These are phyloP conservation scores for Eupithecia insigniata DNA, from an alignment of 2,888 invertebrate genomes.

Conservation along the genomic window DNA sequence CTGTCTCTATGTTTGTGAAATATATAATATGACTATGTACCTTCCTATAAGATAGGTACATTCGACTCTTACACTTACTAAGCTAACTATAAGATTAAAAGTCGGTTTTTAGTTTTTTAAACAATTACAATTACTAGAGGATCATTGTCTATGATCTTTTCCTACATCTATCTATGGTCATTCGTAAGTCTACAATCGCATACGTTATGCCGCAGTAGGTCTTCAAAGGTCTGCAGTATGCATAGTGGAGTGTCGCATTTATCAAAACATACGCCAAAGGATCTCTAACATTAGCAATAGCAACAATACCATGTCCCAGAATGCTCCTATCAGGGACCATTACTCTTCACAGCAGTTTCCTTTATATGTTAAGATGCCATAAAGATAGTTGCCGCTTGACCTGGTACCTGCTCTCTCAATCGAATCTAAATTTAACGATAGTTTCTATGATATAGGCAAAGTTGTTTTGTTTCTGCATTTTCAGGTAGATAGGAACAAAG, in stretches of 20 bases:
- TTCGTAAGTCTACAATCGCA: slow-evolving; percentile 36
- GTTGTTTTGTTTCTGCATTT: not conserved
- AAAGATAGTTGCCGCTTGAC: slow-evolving; percentile 71
- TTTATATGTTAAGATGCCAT: slow-evolving; percentile 78
- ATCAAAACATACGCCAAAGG: slow-evolving; percentile 64
- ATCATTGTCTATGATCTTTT: not conserved
- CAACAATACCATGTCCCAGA: slow-evolving; percentile 72
- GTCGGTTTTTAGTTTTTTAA: too few relatives aligned
- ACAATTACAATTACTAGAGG: too few relatives aligned
- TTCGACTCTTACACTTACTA: too few relatives aligned
- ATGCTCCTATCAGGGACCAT: slow-evolving; percentile 76
- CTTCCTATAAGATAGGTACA: too few relatives aligned
- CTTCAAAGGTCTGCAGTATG: slow-evolving; percentile 60
- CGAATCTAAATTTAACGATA: slow-evolving; percentile 67
- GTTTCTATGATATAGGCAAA: slow-evolving; percentile 52
- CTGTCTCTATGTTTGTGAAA: too few relatives aligned
- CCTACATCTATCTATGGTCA: too few relatives aligned
- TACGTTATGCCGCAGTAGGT: slow-evolving; percentile 54
- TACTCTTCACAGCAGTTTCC: slow-evolving; percentile 74
- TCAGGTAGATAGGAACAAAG: not conserved
- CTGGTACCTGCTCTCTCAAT: slow-evolving; percentile 68
- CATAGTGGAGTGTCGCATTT: slow-evolving; percentile 62
- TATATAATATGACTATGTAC: too few relatives aligned
- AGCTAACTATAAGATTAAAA: too few relatives aligned
- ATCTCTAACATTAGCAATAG: slow-evolving; percentile 65